Conservation (phyloP, 2,888 invertebrate genomes). For the Alsophila aescularia region DNA sequence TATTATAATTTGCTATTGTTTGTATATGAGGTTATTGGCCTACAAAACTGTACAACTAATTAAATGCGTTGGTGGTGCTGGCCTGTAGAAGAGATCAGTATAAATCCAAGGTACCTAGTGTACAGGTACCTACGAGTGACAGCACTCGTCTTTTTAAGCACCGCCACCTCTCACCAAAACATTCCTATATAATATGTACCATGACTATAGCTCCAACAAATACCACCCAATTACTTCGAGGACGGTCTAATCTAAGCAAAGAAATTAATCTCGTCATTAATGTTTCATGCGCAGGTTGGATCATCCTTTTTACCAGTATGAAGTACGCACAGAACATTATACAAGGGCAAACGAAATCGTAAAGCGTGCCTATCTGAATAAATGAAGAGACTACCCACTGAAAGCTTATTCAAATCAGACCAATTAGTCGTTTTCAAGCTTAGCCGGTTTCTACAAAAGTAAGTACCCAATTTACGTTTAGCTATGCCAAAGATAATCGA, state of each 20-base stretch:
- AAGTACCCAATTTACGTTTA: constrained; percentile 37
- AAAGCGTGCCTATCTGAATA: constrained; percentile 48
- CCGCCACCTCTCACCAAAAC: too few relatives aligned
- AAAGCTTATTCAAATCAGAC: constrained; percentile 60
- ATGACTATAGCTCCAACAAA: too few relatives aligned
- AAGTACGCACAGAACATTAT: constrained; percentile 1
- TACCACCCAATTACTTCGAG: background rate
- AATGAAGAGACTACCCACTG: constrained; percentile 45
- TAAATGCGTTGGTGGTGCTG: too few relatives aligned
- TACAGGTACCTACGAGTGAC: too few relatives aligned
- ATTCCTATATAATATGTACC: too few relatives aligned
- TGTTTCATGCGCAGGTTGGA: constrained; percentile 5
- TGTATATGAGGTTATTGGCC: too few relatives aligned
- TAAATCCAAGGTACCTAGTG: too few relatives aligned
- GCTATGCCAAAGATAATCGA: too few relatives aligned
- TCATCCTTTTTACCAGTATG: constrained; percentile 6
- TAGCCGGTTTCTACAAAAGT: constrained; percentile 28
- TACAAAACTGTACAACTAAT: too few relatives aligned
- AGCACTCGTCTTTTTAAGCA: too few relatives aligned
- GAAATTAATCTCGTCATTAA: constrained; percentile 14
- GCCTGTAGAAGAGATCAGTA: too few relatives aligned
- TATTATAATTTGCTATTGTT: too few relatives aligned
- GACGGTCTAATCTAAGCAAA: background rate
- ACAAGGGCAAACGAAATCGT: constrained; percentile 36
- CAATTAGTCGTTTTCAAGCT: constrained; percentile 51